A percentile compares a stretch with the other conserved stretches of the same genome.
These are phyloP conservation scores for Tetheella fluctuosa DNA, from an alignment of 2,888 invertebrate species.

Conservation along the genomic window DNA sequence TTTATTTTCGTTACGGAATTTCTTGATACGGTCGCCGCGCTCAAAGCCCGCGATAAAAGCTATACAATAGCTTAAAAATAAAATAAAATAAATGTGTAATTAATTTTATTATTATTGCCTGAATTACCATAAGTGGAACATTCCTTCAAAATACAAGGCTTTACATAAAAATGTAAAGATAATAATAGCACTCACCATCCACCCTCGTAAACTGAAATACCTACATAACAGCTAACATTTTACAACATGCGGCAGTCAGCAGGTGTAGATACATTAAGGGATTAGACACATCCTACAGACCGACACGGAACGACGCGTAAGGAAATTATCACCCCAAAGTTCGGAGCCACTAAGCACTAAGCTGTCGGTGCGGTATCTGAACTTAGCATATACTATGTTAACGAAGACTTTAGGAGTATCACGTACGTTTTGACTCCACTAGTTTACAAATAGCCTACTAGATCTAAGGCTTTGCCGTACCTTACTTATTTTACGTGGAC, in stretches of 20 bases:
- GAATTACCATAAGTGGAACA: too few species aligned
- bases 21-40: too few species aligned
- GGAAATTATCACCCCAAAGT: slow-evolving; percentile 7
- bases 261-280: slow-evolving; percentile 1
- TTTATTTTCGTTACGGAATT: too few species aligned
- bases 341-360: not conserved
- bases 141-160: not conserved
- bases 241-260: not conserved
- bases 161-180: not conserved
- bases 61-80: too few species aligned
- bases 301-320: slow-evolving; percentile 5
- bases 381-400: not conserved
- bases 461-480: not conserved
- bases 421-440: not conserved
- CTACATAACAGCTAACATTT: not conserved
- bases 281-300: not conserved
- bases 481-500: not conserved
- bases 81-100: too few species aligned
- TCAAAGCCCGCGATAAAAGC: too few species aligned
- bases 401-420: not conserved
- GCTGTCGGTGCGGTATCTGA: not conserved
- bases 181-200: too few species aligned
- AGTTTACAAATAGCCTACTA: not conserved
- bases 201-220: too few species aligned
- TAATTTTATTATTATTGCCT: too few species aligned